A percentile compares a stretch with the other conserved stretches of the same genome.
These are phyloP conservation scores for Megaceryle alcyon DNA, from an alignment of 2,797 vertebrate species.

Conservation along the genomic window DNA sequence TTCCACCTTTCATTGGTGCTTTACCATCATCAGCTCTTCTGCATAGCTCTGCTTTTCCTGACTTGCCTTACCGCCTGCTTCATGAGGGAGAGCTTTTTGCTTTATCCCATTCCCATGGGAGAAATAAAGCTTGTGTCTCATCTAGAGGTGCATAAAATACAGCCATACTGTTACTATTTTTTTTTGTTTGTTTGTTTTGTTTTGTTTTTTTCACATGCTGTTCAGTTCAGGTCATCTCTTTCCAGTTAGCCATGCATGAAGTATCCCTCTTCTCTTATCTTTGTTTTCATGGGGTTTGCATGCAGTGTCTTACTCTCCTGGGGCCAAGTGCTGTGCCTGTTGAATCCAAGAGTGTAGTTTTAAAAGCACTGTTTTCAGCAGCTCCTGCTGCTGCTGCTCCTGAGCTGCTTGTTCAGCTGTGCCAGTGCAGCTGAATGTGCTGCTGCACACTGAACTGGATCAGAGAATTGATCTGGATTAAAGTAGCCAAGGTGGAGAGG, in stretches of 20 bases:
- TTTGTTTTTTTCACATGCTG: background rate
- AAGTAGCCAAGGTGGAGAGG: conserved; percentile 28
- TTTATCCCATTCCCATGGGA: background rate
- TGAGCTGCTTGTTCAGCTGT: conserved; percentile 15
- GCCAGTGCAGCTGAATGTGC: background rate
- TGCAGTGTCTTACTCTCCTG: background rate
- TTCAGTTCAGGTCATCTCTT: background rate
- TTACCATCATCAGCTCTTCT: background rate
- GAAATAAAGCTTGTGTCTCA: background rate
- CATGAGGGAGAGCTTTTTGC: background rate
- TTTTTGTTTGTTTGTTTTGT: background rate
- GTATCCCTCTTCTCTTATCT: background rate
- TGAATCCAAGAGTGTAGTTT: background rate
- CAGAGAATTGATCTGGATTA: conserved; percentile 54
- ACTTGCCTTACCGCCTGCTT: background rate
- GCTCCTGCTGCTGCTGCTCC: background rate
- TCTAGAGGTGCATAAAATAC: background rate
- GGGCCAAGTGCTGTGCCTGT: background rate
- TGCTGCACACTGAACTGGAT: conserved; percentile 30
- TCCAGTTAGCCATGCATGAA: background rate
- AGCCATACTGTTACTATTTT: background rate
- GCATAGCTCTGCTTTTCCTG: background rate
- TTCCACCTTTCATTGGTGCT: background rate
- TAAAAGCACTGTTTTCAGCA: background rate
- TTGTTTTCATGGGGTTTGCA: background rate